Evolutionary conservation across 53 echinoderm and acorn worm genomes (phyloP).

Genomic region (Holothuria scabra): DNA sequence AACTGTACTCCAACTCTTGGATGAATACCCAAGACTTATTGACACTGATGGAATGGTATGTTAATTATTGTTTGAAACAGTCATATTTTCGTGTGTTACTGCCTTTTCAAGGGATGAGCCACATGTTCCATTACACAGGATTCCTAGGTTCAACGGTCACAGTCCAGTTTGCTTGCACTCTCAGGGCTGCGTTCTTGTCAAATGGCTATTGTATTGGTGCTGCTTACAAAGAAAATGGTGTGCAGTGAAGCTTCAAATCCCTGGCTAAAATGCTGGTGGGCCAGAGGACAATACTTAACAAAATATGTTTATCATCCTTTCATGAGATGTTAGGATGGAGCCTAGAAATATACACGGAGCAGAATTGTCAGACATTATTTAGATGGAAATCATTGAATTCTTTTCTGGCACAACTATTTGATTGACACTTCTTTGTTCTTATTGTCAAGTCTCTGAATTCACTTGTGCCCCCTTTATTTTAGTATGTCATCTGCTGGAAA

Average conservation of each 20-base stretch:
- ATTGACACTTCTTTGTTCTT: conserved; percentile 15
- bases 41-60: conserved; percentile 17
- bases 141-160: no score
- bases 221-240: no score
- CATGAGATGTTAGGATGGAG: conserved; percentile 16
- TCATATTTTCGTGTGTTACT: conserved; percentile 2
- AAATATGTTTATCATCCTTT: no score
- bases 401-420: conserved; percentile 8
- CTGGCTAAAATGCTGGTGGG: no score
- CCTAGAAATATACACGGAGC: no score
- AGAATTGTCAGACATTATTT: neutral
- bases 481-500: no score
- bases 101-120: neutral
- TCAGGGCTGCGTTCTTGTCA: no score
- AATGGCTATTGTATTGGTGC: no score
- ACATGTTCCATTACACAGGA: no score
- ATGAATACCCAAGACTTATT: conserved; percentile 16
- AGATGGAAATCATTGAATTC: conserved; percentile 13
- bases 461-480: neutral
- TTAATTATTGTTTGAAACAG: neutral
- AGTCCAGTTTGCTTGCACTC: no score
- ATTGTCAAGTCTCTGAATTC: conserved; percentile 10
- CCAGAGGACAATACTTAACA: no score
- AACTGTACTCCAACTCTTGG: conserved; percentile 8
- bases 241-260: no score